Base-by-base conservation (phyloP, 2,797 vertebrate species). In the Parauchenoglanis punctatus region DNA sequence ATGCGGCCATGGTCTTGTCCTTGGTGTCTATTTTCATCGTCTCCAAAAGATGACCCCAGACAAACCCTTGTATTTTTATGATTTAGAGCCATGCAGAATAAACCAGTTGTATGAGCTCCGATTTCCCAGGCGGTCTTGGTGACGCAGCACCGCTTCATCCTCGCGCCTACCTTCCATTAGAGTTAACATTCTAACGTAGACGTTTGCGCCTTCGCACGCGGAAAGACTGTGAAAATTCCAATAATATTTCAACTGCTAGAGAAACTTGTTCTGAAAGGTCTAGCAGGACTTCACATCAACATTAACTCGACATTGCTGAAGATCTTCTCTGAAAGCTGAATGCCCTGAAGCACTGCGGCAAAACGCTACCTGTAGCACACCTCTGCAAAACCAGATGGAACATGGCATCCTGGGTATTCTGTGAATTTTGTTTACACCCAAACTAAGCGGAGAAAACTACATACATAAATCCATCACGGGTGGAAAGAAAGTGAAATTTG, bases 391-490 rank as follows among this genome's bases (percentile, higher is more conserved):
- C 87, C 87, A 86, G 84, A 90, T 89, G 87, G 86, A 63, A 89
- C 81, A 87, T 83, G 83, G 84, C 83, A 90, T 89, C 83, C 83
- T 23, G 52, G 87, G 67, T 88, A 88, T 85, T 88, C 46, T 49
- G 87, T 52, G 77, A 72, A 65, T 83, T 85, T 87, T 80, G 81
- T 85, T 58, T 46, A 44, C 54, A 63, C 44, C 76, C 68, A 46
- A 49, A 46, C 28, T n/a, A 28, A 56, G 70, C 58, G 56, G 40
- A 87, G 81, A 58, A 63, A 28, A 25, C 28, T 25, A 58, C 12
- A 23, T 49, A n/a, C 40, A 31, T 65, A 67, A 77, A 78, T 78
- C n/a, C 3, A 86, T 67, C n/a, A 67, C 20, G 23, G 10, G 28
- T 35, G 3, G 54, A 35, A 78, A 35, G 7, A 78, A 35, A 58